Percentiles rank a stretch among this genome's conserved stretches.
Conservation (phyloP, 1,140 invertebrate species). For the Danaus melanippus region DNA sequence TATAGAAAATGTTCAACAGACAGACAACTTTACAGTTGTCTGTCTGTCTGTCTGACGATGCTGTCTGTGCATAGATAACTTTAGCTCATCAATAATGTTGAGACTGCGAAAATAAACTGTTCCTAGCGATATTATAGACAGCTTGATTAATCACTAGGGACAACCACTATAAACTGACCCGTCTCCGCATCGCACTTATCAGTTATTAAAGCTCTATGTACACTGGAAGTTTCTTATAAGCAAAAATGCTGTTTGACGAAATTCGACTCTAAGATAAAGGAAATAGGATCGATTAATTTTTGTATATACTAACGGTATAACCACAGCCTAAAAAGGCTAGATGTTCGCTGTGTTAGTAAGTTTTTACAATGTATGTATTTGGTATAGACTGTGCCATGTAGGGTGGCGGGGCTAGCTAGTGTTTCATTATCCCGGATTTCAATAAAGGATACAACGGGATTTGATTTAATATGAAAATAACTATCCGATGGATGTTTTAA, state of each 20-base stretch:
- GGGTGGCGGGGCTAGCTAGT: background rate
- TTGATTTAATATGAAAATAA: too few relatives aligned
- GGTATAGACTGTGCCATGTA: conserved; percentile 9
- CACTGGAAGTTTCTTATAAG: conserved; percentile 3
- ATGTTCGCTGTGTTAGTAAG: conserved; percentile 7
- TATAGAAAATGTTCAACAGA: too few relatives aligned
- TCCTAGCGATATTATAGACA: too few relatives aligned
- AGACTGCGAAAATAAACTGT: too few relatives aligned
- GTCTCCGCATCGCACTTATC: background rate
- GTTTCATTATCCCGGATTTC: conserved; percentile 7
- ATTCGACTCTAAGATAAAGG: background rate
- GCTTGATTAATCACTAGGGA: conserved; percentile 5
- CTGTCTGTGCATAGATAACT: too few relatives aligned
- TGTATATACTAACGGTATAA: conserved; percentile 15
- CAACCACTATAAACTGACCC: conserved; percentile 5
- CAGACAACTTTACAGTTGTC: too few relatives aligned
- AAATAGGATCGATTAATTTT: conserved; percentile 2
- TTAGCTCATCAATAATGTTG: too few relatives aligned
- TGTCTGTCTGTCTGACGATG: too few relatives aligned
- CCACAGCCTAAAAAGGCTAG: conserved; percentile 13
- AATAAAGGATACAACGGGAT: too few relatives aligned
- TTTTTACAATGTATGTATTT: conserved; percentile 16
- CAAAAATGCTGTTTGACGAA: background rate
- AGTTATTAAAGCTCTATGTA: conserved; percentile 1
- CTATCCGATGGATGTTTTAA: too few relatives aligned